Conservation (phyloP, 1,140 invertebrate species). For the Helicorthomorpha holstii region DNA sequence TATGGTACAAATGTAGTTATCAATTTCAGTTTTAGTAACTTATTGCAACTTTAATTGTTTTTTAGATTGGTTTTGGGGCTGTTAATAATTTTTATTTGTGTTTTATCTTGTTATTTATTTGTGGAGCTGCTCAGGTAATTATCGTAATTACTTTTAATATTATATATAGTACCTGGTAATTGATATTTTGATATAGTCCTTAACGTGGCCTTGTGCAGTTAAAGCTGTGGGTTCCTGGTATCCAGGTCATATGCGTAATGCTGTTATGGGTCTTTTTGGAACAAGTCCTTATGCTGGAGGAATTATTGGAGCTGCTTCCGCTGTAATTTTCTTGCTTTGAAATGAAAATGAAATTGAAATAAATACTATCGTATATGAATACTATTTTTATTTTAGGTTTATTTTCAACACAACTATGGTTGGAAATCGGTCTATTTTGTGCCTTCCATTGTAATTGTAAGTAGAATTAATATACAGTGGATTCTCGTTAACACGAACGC, state of each 20-base stretch:
- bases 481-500: no score
- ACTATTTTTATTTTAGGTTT: constrained; percentile 17
- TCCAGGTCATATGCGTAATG: constrained; percentile 25
- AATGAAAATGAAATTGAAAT: neutral
- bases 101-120: constrained; percentile 27
- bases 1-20: neutral
- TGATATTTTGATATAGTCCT: constrained; percentile 17
- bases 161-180: neutral
- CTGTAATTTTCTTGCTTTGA: constrained; percentile 23
- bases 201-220: constrained; percentile 32
- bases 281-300: constrained; percentile 34
- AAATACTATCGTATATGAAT: neutral
- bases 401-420: constrained; percentile 26
- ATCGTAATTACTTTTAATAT: neutral
- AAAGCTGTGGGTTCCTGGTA: constrained; percentile 31
- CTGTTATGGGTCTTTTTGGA: constrained; percentile 32
- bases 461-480: constrained; percentile 9
- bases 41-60: constrained; percentile 13
- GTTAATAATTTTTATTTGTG: constrained; percentile 25
- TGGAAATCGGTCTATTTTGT: constrained; percentile 29
- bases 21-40: no score
- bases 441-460: constrained; percentile 25
- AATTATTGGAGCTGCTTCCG: constrained; percentile 31
- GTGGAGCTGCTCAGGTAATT: constrained; percentile 29
- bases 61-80: constrained; percentile 25